Evolutionary conservation across 2,888 invertebrate genomes (phyloP).

Genomic region (Drosophila anceps): DNA sequence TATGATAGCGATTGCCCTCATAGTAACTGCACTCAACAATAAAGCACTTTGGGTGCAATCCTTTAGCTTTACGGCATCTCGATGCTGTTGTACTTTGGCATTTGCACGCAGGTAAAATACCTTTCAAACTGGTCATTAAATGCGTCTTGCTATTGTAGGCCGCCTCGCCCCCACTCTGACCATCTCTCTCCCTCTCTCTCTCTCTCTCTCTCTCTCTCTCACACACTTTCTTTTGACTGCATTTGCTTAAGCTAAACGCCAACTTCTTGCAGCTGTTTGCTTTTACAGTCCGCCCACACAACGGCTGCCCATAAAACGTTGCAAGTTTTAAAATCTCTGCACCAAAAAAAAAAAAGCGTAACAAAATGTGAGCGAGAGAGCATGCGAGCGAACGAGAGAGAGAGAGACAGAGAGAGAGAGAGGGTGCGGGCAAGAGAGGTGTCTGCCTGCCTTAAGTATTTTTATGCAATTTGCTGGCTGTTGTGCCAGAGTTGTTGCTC

Average conservation of each 20-base stretch:
- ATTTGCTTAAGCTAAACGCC: constrained; percentile 75
- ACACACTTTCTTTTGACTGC: constrained; percentile 32
- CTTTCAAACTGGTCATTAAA: constrained; percentile 44
- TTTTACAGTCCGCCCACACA: constrained; percentile 46
- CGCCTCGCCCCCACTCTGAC: background rate
- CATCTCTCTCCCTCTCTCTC: background rate
- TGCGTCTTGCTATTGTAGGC: constrained; percentile 12
- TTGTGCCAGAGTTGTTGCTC: constrained; percentile 45
- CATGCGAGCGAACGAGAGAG: no score
- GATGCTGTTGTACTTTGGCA: background rate
- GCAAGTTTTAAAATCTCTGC: constrained; percentile 71
- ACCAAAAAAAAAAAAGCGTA: constrained; percentile 53
- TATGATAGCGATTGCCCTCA: background rate
- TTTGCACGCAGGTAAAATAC: constrained; percentile 13
- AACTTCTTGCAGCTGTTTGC: constrained; percentile 72
- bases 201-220: background rate
- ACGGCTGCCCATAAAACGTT: constrained; percentile 58
- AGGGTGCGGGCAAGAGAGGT: background rate
- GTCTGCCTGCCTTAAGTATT: constrained; percentile 68
- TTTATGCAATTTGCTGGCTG: constrained; percentile 74
- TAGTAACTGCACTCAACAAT: background rate
- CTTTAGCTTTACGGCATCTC: background rate
- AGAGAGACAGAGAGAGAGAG: background rate
- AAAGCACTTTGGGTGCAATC: background rate
- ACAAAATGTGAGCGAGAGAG: constrained; percentile 34